phyloP scores from a whole-genome alignment of 2,888 invertebrate genomes.

The Mesorhabditis spiculigera region DNA sequence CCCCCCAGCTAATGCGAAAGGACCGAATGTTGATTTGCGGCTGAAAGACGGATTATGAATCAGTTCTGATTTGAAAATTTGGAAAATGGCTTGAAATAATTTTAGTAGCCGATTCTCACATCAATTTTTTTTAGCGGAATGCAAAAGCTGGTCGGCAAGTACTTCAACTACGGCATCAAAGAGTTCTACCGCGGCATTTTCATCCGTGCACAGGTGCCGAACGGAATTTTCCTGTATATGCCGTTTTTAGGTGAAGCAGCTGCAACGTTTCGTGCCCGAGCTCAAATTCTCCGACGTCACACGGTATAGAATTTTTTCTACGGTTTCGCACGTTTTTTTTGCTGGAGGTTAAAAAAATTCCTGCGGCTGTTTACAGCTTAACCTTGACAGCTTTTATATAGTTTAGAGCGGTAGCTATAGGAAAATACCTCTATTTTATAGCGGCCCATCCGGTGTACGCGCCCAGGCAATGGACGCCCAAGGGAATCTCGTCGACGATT shows the following conservation, averaged over 20 bases:
- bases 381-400: no score
- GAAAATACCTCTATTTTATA: constrained; percentile 52
- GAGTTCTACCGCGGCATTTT: constrained; percentile 80
- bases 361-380: no score
- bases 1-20: no score
- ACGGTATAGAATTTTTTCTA: constrained; percentile 61
- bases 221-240: no score
- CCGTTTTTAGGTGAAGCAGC: constrained; percentile 64
- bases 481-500: constrained; percentile 91
- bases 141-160: constrained; percentile 77
- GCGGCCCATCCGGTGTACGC: constrained; percentile 88
- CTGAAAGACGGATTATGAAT: no score
- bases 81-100: background rate
- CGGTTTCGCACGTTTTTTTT: background rate
- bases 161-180: constrained; percentile 74
- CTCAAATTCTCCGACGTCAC: constrained; percentile 74
- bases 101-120: background rate
- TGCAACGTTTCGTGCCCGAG: constrained; percentile 79
- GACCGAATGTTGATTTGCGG: no score
- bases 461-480: constrained; percentile 86
- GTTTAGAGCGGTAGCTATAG: no score
- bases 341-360: no score
- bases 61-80: background rate
- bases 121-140: constrained; percentile 63
- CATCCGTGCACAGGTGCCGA: constrained; percentile 71